phyloP scores from a whole-genome alignment of 2,797 vertebrate species.

The Poeciliopsis infans region DNA sequence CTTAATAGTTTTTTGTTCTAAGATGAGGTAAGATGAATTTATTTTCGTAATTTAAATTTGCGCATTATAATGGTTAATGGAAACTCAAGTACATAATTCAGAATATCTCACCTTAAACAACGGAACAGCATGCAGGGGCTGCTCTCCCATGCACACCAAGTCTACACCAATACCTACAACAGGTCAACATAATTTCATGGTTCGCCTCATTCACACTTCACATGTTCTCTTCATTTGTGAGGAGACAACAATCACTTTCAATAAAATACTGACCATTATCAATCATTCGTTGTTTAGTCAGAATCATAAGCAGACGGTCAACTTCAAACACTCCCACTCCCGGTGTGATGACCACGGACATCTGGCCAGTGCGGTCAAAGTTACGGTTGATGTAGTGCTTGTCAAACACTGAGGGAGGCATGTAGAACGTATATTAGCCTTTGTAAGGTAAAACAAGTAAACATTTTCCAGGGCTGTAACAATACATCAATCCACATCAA shows the following conservation, averaged over 20 bases:
- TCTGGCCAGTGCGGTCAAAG: slow-evolving; percentile 97
- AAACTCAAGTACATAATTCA: background rate
- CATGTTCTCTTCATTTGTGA: background rate
- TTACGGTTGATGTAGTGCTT: slow-evolving; percentile 99
- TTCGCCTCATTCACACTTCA: background rate
- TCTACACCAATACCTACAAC: slow-evolving; percentile 93
- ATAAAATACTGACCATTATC: slow-evolving; percentile 89
- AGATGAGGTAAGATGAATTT: no score
- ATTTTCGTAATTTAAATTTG: no score
- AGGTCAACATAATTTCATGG: slow-evolving; percentile 1
- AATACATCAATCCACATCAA: no score
- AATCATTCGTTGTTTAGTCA: slow-evolving; percentile 99
- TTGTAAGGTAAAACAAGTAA: background rate
- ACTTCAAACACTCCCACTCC: slow-evolving; percentile 97
- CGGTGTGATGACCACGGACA: slow-evolving; percentile 98
- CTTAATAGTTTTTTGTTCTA: no score
- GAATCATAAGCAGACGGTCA: slow-evolving; percentile 97
- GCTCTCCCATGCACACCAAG: slow-evolving; percentile 97
- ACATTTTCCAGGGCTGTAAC: no score
- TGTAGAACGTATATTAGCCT: background rate
- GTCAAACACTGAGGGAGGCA: slow-evolving; percentile 88
- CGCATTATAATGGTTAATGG: no score
- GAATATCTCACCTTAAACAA: slow-evolving; percentile 90
- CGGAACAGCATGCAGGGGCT: slow-evolving; percentile 94
- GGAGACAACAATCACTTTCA: background rate